Evolutionary conservation across 2,797 vertebrate genomes (phyloP).

Genomic region (Enteromius viviparus): DNA sequence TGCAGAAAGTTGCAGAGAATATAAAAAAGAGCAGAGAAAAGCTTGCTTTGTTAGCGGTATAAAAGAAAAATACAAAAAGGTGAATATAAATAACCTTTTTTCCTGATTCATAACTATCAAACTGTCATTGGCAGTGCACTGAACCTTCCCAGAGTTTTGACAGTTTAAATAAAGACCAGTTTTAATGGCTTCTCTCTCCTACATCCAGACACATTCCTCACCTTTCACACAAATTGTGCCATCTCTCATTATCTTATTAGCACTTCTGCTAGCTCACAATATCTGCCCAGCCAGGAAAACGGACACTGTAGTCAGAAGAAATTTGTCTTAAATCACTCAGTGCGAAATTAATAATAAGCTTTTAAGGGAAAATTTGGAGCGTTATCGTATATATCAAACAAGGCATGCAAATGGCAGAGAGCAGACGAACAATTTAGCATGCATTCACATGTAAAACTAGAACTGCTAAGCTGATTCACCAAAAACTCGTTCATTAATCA

Average conservation of each 20-base stretch:
- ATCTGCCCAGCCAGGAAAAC: background rate
- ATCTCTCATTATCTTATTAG: constrained; percentile 33
- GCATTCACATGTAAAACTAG: constrained; percentile 4
- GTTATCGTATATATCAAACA: background rate
- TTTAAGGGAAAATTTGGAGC: background rate
- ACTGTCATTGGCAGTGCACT: constrained; percentile 4
- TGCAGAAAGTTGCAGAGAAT: background rate
- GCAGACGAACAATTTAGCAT: background rate
- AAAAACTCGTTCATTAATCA: constrained; percentile 9
- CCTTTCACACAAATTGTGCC: constrained; percentile 21
- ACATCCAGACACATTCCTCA: constrained; percentile 19
- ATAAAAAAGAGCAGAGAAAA: background rate
- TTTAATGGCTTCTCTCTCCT: constrained; percentile 29
- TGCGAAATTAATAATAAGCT: background rate
- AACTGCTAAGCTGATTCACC: background rate
- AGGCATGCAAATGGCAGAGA: background rate
- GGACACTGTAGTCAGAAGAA: constrained; percentile 1
- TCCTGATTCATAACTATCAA: background rate
- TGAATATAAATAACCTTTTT: background rate
- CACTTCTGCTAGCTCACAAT: background rate
- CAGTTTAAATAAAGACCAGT: constrained; percentile 21
- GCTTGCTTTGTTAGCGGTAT: background rate
- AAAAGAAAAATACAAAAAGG: background rate
- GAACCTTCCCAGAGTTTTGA: constrained; percentile 10
- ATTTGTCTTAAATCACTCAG: background rate